Evolutionary conservation across 2,797 vertebrate species (phyloP).

Genomic region (Enteromius viviparus): DNA sequence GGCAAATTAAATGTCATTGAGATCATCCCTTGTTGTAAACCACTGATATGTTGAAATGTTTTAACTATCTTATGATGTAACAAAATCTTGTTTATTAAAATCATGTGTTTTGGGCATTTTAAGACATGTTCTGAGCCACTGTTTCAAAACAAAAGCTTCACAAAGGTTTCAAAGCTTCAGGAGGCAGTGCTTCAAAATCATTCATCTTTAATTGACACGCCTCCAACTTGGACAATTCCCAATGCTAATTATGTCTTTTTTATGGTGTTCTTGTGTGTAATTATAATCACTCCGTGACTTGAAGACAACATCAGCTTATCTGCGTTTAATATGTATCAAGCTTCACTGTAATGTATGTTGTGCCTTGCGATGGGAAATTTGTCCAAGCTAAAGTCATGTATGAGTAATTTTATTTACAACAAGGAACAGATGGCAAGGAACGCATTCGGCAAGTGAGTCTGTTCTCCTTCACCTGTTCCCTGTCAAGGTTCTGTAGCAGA

Average conservation of each 20-base stretch:
- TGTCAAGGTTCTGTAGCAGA: slow-evolving; percentile 56
- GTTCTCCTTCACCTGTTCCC: slow-evolving; percentile 61
- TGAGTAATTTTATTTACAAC: slow-evolving; percentile 40
- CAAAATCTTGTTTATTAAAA: neutral
- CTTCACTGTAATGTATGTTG: slow-evolving; percentile 19
- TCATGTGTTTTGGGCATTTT: neutral
- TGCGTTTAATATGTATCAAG: neutral
- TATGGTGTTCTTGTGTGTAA: neutral
- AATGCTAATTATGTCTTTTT: neutral
- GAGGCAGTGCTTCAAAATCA: neutral
- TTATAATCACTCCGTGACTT: neutral
- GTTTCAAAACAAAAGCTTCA: neutral
- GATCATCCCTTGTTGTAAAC: neutral
- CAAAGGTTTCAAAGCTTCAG: neutral
- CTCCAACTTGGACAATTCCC: neutral
- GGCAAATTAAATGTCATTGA: neutral
- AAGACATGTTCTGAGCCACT: neutral
- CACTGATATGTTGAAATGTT: neutral
- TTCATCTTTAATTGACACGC: neutral
- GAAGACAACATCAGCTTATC: neutral
- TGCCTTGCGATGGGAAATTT: slow-evolving; percentile 2
- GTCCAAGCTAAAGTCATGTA: slow-evolving; percentile 12
- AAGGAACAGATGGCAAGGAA: slow-evolving; percentile 58
- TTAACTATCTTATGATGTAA: neutral
- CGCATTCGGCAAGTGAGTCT: slow-evolving; percentile 47